A percentile compares a stretch with the other conserved stretches of the same genome.
Evolutionary conservation across 1,140 invertebrate species (phyloP).

Genomic region (Homarus americanus): DNA sequence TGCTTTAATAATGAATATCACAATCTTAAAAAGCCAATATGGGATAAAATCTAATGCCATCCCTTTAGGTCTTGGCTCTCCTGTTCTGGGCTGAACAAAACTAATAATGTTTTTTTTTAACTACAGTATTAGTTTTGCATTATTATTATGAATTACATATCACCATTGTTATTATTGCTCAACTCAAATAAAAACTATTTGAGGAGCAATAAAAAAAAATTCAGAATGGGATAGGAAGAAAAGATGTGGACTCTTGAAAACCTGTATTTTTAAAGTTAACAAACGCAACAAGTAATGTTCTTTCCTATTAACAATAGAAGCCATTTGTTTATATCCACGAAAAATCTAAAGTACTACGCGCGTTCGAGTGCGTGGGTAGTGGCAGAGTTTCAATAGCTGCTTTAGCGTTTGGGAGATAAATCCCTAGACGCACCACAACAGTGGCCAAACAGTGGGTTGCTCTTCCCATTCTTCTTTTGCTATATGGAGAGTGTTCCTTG

Average conservation of each 20-base stretch:
- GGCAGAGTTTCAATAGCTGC: constrained; percentile 68
- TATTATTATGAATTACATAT: neutral
- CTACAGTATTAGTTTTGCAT: neutral
- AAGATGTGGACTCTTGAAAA: constrained; percentile 74
- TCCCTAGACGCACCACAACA: constrained; percentile 50
- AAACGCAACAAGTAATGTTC: constrained; percentile 76
- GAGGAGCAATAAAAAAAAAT: neutral
- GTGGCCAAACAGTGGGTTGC: constrained; percentile 58
- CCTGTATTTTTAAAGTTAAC: constrained; percentile 76
- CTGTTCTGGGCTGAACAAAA: neutral
- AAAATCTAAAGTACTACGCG: constrained; percentile 75
- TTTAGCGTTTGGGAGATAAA: constrained; percentile 46
- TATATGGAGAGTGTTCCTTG: constrained; percentile 52
- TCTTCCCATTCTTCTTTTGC: constrained; percentile 47
- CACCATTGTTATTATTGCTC: neutral
- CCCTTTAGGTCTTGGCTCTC: neutral
- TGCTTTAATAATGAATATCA: neutral
- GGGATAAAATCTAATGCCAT: neutral
- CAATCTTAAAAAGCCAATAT: neutral
- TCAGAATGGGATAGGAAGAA: constrained; percentile 45
- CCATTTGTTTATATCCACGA: constrained; percentile 75
- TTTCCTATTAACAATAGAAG: constrained; percentile 76
- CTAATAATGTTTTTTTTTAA: neutral
- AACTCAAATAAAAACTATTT: neutral
- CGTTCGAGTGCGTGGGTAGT: constrained; percentile 72